phyloP scores from a whole-genome alignment of 2,797 vertebrate species.

The Microctenopoma lineatum region DNA sequence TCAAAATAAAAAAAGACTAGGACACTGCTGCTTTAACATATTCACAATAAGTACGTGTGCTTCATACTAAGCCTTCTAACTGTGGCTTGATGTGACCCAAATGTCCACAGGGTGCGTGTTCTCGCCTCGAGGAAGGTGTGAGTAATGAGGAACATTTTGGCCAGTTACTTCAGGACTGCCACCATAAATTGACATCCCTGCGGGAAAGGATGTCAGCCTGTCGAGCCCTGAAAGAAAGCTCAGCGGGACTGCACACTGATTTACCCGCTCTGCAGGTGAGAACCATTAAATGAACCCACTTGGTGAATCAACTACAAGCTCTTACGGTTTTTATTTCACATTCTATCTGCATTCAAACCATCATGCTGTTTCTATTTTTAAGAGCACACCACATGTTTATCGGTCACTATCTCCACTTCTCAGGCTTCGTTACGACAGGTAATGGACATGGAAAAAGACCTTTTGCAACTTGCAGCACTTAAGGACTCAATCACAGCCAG shows the following conservation, averaged over 20 bases:
- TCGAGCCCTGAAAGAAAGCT: conserved; percentile 35
- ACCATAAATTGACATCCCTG: conserved; percentile 54
- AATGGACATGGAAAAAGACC: conserved; percentile 38
- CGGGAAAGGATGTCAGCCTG: conserved; percentile 49
- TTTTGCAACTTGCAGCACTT: conserved; percentile 36
- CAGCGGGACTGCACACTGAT: conserved; percentile 13
- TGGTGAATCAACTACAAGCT: not conserved
- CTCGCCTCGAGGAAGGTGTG: conserved; percentile 43
- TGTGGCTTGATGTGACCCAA: conserved; percentile 26
- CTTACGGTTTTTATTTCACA: conserved; percentile 1
- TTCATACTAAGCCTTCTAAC: conserved; percentile 5
- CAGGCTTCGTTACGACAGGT: conserved; percentile 51
- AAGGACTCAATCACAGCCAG: conserved; percentile 37
- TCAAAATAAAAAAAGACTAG: not conserved
- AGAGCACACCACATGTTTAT: not conserved
- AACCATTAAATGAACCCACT: conserved; percentile 13
- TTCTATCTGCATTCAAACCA: not conserved
- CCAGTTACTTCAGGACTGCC: conserved; percentile 51
- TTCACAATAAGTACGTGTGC: not conserved
- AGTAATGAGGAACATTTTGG: conserved; percentile 50
- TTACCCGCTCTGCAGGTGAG: conserved; percentile 52
- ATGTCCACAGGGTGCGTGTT: conserved; percentile 58
- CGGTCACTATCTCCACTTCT: not conserved
- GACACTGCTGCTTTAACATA: not conserved
- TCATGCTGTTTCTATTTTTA: not conserved